These are phyloP conservation scores for Lophius piscatorius DNA, from an alignment of 2,113 vertebrate species.

Conservation along the genomic window DNA sequence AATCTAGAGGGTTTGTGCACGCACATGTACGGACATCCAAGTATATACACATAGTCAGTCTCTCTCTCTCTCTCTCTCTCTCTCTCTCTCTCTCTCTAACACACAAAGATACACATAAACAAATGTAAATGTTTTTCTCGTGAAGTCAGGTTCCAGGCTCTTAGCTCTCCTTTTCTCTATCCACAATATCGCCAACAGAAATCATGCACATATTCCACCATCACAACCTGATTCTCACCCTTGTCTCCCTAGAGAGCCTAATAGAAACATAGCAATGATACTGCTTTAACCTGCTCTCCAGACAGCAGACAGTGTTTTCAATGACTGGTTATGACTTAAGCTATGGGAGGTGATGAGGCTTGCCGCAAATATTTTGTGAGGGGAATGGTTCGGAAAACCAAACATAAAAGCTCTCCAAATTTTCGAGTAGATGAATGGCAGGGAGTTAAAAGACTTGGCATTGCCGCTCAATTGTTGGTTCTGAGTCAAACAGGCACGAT, in stretches of 20 bases:
- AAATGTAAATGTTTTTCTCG: conserved; percentile 72
- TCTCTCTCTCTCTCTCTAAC: too few relatives aligned
- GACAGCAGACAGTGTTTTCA: conserved; percentile 76
- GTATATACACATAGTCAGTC: conserved; percentile 34
- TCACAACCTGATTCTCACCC: not conserved
- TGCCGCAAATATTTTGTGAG: conserved; percentile 71
- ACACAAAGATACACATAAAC: conserved; percentile 32
- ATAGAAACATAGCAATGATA: conserved; percentile 64
- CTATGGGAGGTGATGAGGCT: conserved; percentile 72
- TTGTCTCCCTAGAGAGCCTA: conserved; percentile 45
- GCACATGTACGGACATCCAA: conserved; percentile 18
- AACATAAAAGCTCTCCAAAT: conserved; percentile 71
- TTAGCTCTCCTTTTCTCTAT: conserved; percentile 51
- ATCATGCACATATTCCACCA: conserved; percentile 13
- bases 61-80: too few relatives aligned
- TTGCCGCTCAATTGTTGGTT: conserved; percentile 43
- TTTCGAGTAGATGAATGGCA: conserved; percentile 54
- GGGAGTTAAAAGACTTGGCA: conserved; percentile 62
- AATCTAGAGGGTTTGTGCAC: conserved; percentile 32
- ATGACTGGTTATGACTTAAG: conserved; percentile 73
- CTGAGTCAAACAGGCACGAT: conserved; percentile 19
- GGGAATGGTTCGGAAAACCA: conserved; percentile 70
- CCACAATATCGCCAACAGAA: conserved; percentile 49
- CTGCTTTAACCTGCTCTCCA: conserved; percentile 76
- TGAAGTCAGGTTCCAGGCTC: conserved; percentile 73